A percentile compares a stretch with the other conserved stretches of the same genome.
These are phyloP conservation scores for Actinia tenebrosa DNA, from an alignment of 64 coral and sea anemone genomes.

Conservation along the genomic window DNA sequence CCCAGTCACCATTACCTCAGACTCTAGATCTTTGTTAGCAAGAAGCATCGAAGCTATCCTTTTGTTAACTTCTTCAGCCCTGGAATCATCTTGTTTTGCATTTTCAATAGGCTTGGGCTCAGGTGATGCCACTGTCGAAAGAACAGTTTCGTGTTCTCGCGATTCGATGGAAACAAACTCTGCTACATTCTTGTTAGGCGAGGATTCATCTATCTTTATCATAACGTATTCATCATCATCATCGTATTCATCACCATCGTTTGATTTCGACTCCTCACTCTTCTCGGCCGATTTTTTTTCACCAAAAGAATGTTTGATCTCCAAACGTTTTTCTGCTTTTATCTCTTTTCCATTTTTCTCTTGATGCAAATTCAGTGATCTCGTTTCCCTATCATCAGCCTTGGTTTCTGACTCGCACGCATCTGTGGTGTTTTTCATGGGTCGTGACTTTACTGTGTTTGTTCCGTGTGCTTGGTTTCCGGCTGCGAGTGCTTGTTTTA, in stretches of 20 bases:
- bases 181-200: background rate
- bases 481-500: slow-evolving; percentile 27
- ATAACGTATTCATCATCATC: background rate
- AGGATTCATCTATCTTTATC: background rate
- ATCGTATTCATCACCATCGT: background rate
- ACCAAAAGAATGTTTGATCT: background rate
- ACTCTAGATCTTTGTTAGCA: background rate
- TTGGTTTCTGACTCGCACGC: background rate
- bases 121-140: background rate
- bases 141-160: background rate
- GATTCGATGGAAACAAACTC: background rate
- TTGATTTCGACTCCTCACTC: background rate
- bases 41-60: background rate
- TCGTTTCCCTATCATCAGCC: background rate
- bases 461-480: background rate
- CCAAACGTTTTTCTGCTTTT: background rate
- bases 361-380: background rate
- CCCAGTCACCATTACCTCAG: background rate
- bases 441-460: background rate
- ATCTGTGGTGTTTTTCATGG: background rate
- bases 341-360: background rate
- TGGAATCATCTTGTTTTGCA: background rate
- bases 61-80: background rate
- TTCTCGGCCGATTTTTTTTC: background rate
- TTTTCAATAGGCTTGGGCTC: background rate